phyloP scores from a whole-genome alignment of 2,888 invertebrate genomes.

The Chloroclystis v-ata region DNA sequence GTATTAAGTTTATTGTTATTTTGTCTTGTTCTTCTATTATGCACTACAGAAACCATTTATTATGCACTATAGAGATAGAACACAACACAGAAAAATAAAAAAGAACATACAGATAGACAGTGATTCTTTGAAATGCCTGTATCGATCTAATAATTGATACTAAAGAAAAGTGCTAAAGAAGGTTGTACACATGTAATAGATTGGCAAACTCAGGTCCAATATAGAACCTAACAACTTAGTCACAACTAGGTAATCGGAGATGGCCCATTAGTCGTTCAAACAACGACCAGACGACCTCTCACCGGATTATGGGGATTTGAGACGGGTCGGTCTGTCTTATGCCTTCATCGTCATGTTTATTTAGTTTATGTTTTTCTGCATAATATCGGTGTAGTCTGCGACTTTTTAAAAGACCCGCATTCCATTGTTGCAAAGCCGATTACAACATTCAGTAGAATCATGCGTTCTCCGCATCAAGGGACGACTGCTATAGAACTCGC shows the following conservation, averaged over 20 bases:
- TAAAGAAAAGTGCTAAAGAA: too few species aligned
- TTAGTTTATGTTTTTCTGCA: too few species aligned
- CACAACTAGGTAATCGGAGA: constrained; percentile 35
- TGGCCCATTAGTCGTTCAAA: constrained; percentile 35
- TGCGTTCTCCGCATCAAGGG: too few species aligned
- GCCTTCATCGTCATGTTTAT: neutral
- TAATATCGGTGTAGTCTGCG: too few species aligned
- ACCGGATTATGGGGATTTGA: constrained; percentile 30
- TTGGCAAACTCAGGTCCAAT: constrained; percentile 7
- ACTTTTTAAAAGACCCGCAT: neutral
- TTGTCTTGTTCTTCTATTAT: too few species aligned
- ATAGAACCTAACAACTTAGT: constrained; percentile 17
- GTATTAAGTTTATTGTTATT: too few species aligned
- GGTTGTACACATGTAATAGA: neutral
- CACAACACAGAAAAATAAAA: too few species aligned
- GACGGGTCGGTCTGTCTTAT: constrained; percentile 18
- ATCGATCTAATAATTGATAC: neutral
- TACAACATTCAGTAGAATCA: too few species aligned
- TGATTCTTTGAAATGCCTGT: too few species aligned
- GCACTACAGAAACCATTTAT: too few species aligned
- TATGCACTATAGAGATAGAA: too few species aligned
- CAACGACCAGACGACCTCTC: constrained; percentile 33
- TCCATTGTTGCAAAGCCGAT: neutral
- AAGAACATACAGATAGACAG: too few species aligned
- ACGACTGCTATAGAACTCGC: neutral